A percentile compares a stretch with the other conserved stretches of the same genome.
These are phyloP conservation scores for Centroberyx gerrardi DNA, from an alignment of 2,797 vertebrate genomes.

Conservation along the genomic window DNA sequence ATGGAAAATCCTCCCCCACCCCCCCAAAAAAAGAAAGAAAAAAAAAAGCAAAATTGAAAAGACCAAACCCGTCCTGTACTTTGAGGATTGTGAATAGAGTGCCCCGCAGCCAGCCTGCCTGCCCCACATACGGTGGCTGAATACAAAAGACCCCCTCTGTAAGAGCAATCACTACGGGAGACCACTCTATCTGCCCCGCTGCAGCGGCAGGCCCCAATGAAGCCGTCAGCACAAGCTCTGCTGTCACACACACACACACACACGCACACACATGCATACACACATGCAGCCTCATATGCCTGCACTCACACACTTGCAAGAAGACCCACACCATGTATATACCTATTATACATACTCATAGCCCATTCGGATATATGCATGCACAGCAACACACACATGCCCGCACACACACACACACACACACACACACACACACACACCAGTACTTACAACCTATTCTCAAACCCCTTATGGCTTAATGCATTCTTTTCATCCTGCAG, in stretches of 20 bases:
- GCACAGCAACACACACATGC: background rate
- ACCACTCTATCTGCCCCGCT: constrained; percentile 71
- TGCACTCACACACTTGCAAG: constrained; percentile 10
- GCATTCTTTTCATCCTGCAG: constrained; percentile 74
- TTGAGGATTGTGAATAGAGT: constrained; percentile 77
- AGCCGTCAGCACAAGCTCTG: constrained; percentile 64
- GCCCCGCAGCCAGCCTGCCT: constrained; percentile 63
- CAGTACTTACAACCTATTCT: constrained; percentile 21
- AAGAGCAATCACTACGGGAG: constrained; percentile 76
- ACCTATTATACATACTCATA: constrained; percentile 42
- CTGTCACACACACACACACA: constrained; percentile 44
- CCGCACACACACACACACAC: constrained; percentile 26
- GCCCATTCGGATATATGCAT: background rate
- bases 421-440: constrained; percentile 18
- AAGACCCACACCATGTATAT: constrained; percentile 45
- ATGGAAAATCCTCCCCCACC: constrained; percentile 50
- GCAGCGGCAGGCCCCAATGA: constrained; percentile 73
- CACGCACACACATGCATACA: background rate
- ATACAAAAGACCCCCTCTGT: constrained; percentile 81
- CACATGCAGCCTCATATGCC: background rate
- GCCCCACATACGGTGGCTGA: constrained; percentile 77
- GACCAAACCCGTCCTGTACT: constrained; percentile 76
- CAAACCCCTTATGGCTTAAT: constrained; percentile 57
- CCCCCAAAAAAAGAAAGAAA: constrained; percentile 2
- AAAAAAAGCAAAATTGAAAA: constrained; percentile 53